phyloP scores from a whole-genome alignment of 2,113 vertebrate genomes.

The Tetrax tetrax region DNA sequence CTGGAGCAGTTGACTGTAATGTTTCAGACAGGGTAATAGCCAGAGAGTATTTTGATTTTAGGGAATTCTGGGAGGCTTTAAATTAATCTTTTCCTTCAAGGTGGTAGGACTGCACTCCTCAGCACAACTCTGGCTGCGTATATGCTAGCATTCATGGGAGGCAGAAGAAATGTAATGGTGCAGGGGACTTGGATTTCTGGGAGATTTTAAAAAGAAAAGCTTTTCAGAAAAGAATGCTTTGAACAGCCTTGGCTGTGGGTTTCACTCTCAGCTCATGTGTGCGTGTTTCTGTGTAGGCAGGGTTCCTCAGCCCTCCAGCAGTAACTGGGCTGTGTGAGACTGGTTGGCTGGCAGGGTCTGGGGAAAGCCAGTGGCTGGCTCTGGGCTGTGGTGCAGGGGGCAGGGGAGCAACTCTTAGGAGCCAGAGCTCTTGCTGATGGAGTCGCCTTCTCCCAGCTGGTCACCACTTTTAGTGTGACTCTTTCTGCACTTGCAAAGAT shows the following conservation, averaged over 20 bases:
- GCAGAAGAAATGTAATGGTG: neutral
- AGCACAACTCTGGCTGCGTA: neutral
- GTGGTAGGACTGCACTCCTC: neutral
- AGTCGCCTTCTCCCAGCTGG: neutral
- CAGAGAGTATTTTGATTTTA: constrained; percentile 21
- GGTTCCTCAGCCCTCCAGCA: neutral
- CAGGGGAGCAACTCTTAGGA: neutral
- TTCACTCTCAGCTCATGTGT: accelerated
- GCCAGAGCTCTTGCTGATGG: neutral
- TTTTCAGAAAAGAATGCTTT: neutral
- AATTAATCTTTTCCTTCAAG: constrained; percentile 23
- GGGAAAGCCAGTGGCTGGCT: neutral
- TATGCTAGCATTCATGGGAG: neutral
- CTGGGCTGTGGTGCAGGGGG: accelerated
- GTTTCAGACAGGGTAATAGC: constrained; percentile 7
- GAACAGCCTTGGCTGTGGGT: neutral
- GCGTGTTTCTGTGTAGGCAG: neutral
- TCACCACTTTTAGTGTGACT: neutral
- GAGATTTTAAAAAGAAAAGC: neutral
- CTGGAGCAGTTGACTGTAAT: neutral
- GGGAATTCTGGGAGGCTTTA: constrained; percentile 23
- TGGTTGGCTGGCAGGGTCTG: neutral
- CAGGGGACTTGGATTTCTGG: neutral
- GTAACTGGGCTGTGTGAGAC: neutral
- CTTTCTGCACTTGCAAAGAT: neutral